Base-by-base conservation (phyloP, 2,888 invertebrate species). In the Mayetiola destructor region DNA sequence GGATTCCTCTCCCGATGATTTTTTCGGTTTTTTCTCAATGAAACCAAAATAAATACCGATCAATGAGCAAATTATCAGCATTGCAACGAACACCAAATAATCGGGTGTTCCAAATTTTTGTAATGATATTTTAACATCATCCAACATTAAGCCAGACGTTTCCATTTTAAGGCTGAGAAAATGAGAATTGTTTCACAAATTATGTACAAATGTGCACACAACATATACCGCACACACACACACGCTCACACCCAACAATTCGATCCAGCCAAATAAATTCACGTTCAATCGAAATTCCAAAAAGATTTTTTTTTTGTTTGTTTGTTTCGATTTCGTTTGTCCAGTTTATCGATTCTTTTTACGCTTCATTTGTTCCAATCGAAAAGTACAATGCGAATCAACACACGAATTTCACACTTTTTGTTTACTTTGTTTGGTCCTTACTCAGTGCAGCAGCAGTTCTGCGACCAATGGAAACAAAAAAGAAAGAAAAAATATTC, bases 21-120 rank as follows among this genome's bases (percentile, higher is more conserved):
- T 59, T 57, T 65, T 66, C 5, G 65, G 62, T 42, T 63, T 61
- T 60, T 80, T 80, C 66, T 82, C 81, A 67, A 82, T 76, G 61
- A 86, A 81, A 1, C 87, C 89, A 72, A 85, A 90, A 67, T 86
- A 88, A n/a, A 90, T 70, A 1, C 91, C 91, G 52, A 91, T 84
- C 12, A 77, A 72, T 1, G 88, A 82, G 69, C 88, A 90, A 36
- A 84, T 75, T 14, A 80, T 73, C 63, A 91, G 71, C 88, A 89
- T 88, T 1, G 79, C 66, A 58, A 80, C 76, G 69, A 90, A 90
- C 62, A 90, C 83, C 1, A 82, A 66, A 71, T 91, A 91, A 68
- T 91, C 91, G 56, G 76, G 76, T 77, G 80, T 79, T 14, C 81
- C 79, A 64, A 86, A 86, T 62, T 75, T 77, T 64, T 82, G 82